Base-by-base conservation (phyloP, 2,888 invertebrate species). In the Tetragnatha montana region DNA sequence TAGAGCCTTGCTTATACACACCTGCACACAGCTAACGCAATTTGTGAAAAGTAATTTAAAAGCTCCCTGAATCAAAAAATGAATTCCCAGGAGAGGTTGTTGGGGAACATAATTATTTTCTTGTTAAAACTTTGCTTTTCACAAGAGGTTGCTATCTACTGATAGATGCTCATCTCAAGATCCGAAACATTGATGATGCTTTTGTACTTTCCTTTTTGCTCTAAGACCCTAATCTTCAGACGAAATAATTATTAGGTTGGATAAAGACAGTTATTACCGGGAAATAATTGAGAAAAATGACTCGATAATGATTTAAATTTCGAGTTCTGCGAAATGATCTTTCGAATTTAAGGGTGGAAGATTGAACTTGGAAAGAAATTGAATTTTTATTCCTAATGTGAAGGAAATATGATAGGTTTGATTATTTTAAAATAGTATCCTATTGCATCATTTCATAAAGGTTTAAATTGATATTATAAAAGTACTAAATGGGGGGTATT, bases 101-200 rank as follows among this genome's bases (percentile, higher is more conserved):
- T 71, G 73, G 35, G n/a, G 50, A 82, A 82, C 82, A 82, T 82
- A 82, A 82, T 82, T 82, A 82, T 74, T 51, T 82, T 51, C 73
- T 22, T 60, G 82, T 82, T 82, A 82, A 82, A 51, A 82, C 73
- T 73, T 35, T 81, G n/a, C 74, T 50, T 35, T 8, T 71, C 60
- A n/a, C n/a, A 17, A 50, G 19, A 73, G 73, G 22, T n/a, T 50
- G 73, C 60, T 74, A 82, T 73, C 74, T 73, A 17, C 60, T 71
- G 21, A 49, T 51, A 74, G 73, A 71, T 82, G 73, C 47, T 80
- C 47, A 21, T 69, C 60, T 17, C 69, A 69, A 74, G 51, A 51
- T 50, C 49, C 10, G 35, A 17, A 82, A 74, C 51, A 73, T 51
- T 17, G 73, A 74, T 21, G 22, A 60, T 22, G 78, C 6, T 75